Evolutionary conservation across 2,888 invertebrate species (phyloP).

Genomic region (Luffia ferchaultella): DNA sequence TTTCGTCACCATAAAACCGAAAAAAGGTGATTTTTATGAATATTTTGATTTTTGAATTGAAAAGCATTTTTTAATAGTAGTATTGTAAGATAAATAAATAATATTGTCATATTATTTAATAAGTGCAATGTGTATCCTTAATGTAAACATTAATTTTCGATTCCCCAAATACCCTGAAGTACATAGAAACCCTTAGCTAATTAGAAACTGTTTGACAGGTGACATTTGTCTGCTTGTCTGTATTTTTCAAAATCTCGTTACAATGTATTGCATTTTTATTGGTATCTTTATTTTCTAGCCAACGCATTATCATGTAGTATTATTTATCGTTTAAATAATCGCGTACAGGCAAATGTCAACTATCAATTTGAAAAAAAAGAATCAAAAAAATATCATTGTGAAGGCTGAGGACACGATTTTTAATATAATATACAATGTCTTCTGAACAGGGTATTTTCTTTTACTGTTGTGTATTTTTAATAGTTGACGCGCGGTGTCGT

Average conservation of each 20-base stretch:
- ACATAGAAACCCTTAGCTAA: conserved; percentile 54
- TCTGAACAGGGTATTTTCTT: conserved; percentile 60
- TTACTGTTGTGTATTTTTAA: conserved; percentile 56
- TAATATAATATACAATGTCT: conserved; percentile 64
- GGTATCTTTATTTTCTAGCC: not conserved
- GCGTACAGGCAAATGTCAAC: not conserved
- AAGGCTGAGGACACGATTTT: conserved; percentile 65
- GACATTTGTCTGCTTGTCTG: conserved; percentile 20
- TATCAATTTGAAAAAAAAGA: not conserved
- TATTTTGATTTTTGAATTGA: no score
- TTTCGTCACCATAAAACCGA: no score
- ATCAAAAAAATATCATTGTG: conserved; percentile 47
- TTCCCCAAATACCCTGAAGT: conserved; percentile 43
- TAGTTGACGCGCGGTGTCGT: conserved; percentile 28
- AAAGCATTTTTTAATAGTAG: no score
- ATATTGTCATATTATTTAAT: no score
- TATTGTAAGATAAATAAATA: no score
- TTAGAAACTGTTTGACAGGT: conserved; percentile 42
- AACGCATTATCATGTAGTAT: no score
- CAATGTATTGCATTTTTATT: conserved; percentile 1
- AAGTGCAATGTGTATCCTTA: no score
- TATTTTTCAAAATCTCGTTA: conserved; percentile 4
- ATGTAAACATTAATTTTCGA: no score
- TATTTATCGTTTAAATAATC: not conserved
- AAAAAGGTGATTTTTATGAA: no score